Percentiles rank a stretch among this genome's conserved stretches.
Conservation (phyloP, 2,797 vertebrate genomes). For the Australoheros facetus region DNA sequence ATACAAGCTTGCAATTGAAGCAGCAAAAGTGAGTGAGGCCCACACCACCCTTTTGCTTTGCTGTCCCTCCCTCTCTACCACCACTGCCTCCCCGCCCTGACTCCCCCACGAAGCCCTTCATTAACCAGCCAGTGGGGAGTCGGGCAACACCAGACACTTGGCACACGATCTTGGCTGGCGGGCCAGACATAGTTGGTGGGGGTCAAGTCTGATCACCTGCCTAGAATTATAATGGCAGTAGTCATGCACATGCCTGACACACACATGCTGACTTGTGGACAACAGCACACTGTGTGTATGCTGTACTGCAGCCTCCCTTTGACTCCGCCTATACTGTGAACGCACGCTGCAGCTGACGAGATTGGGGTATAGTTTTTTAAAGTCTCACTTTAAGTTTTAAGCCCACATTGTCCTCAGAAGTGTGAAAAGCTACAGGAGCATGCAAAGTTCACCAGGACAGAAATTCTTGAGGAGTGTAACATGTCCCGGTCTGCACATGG, state of each 20-base stretch:
- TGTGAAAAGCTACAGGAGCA: not conserved
- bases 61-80: constrained; percentile 16
- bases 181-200: constrained; percentile 82
- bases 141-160: constrained; percentile 81
- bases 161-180: constrained; percentile 78
- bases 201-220: constrained; percentile 84
- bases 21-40: constrained; percentile 58
- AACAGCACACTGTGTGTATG: constrained; percentile 25
- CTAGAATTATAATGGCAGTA: constrained; percentile 82
- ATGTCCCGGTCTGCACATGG: not conserved
- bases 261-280: constrained; percentile 46
- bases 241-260: constrained; percentile 67
- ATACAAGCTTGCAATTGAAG: constrained; percentile 67
- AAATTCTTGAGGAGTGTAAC: not conserved
- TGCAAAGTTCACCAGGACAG: not conserved
- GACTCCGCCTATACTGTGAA: not conserved
- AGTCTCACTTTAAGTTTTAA: not conserved
- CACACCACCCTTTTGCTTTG: constrained; percentile 5
- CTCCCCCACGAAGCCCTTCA: constrained; percentile 78
- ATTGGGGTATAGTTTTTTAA: not conserved
- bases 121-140: constrained; percentile 81
- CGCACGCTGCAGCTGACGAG: constrained; percentile 9
- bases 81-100: constrained; percentile 48
- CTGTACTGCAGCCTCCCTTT: not conserved
- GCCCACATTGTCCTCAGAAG: not conserved